phyloP scores from a whole-genome alignment of 2,888 invertebrate species.

The Caenorhabditis doughertyi region DNA sequence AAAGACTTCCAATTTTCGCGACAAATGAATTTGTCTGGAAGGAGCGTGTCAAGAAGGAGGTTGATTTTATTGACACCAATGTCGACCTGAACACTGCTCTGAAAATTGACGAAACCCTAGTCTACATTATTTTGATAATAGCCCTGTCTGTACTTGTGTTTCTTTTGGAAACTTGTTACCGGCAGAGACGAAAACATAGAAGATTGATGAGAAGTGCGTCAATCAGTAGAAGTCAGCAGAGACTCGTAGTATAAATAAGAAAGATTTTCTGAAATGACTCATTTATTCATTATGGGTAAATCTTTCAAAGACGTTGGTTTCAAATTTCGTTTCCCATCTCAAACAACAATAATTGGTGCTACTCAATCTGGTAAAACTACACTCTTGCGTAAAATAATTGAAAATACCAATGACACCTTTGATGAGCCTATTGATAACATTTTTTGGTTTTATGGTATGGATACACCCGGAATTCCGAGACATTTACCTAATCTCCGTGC shows the following conservation, averaged over 20 bases:
- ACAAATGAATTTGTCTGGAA: neutral
- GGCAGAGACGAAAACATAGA: too few species aligned
- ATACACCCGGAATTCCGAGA: constrained; percentile 24
- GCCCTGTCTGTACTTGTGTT: too few species aligned
- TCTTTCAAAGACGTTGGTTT: neutral
- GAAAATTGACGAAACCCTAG: too few species aligned
- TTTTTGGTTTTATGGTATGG: constrained; percentile 45
- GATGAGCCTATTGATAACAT: constrained; percentile 29
- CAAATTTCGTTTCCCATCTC: constrained; percentile 20
- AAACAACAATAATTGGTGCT: constrained; percentile 28
- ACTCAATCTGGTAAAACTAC: constrained; percentile 46
- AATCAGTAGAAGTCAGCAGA: too few species aligned
- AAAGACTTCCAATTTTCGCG: constrained; percentile 1
- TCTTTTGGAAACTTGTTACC: too few species aligned
- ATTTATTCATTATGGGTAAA: neutral
- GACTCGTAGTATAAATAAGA: too few species aligned
- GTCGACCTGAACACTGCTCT: too few species aligned
- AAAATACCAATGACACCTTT: constrained; percentile 1
- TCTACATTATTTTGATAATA: too few species aligned
- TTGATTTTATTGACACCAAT: too few species aligned
- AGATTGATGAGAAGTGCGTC: too few species aligned
- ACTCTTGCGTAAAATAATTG: constrained; percentile 26
- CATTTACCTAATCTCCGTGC: constrained; percentile 17
- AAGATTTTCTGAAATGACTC: too few species aligned
- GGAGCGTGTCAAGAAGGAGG: neutral